These are phyloP conservation scores for Butorides virescens DNA, from an alignment of 2,113 vertebrate genomes.

Conservation along the genomic window DNA sequence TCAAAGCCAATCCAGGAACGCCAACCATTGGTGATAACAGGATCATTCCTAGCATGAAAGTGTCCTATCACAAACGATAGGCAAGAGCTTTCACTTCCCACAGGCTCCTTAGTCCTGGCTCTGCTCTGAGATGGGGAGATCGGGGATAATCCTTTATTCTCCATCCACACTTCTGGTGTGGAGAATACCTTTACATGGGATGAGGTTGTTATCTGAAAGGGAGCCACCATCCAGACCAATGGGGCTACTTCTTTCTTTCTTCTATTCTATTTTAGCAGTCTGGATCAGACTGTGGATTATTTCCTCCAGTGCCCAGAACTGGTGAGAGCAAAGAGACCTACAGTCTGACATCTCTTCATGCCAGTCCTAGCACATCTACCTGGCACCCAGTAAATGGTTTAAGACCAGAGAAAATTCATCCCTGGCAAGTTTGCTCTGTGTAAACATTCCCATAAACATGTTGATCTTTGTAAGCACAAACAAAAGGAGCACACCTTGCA, in stretches of 20 bases:
- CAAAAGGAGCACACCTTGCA: not conserved
- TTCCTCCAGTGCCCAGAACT: not conserved
- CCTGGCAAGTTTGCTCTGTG: not conserved
- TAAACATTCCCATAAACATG: not conserved
- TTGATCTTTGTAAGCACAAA: not conserved
- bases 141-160: not conserved
- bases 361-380: not conserved
- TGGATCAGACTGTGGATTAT: fast-evolving
- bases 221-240: not conserved
- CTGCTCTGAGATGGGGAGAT: not conserved
- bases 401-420: not conserved
- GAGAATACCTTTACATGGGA: not conserved
- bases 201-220: not conserved
- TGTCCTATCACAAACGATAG: not conserved
- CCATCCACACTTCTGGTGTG: not conserved
- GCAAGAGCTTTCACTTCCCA: not conserved
- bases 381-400: not conserved
- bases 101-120: not conserved
- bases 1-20: not conserved
- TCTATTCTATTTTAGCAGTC: not conserved
- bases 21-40: fast-evolving
- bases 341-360: not conserved
- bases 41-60: not conserved
- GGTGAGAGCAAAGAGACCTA: not conserved
- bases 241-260: not conserved